phyloP scores from a whole-genome alignment of 2,888 invertebrate species.

The Pardosa pseudoannulata region DNA sequence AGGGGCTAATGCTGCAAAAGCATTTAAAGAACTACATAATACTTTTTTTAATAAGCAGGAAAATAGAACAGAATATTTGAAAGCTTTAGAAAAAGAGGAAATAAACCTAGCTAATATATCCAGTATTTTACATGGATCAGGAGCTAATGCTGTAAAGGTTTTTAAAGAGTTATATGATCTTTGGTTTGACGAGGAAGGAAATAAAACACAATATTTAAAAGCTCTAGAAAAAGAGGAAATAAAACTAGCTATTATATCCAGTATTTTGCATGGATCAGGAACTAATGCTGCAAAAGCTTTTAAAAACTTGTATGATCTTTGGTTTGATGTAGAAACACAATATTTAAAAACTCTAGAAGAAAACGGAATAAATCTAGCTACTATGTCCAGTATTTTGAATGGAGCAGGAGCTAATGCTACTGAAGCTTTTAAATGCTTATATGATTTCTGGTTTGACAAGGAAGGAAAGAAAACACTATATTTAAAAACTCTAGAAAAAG shows the following conservation, averaged over 20 bases:
- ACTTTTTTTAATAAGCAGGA: background rate
- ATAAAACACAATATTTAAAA: background rate
- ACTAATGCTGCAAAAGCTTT: conserved; percentile 28
- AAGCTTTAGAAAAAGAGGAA: background rate
- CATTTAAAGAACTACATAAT: too few species aligned
- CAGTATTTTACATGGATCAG: too few species aligned
- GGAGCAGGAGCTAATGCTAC: conserved; percentile 28
- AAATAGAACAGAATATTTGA: background rate
- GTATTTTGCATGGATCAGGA: conserved; percentile 26
- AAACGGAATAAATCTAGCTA: conserved; percentile 12
- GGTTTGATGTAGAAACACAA: conserved; percentile 24
- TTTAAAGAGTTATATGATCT: background rate
- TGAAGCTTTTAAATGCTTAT: conserved; percentile 27
- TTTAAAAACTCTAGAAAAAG: conserved; percentile 30
- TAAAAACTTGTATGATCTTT: conserved; percentile 30
- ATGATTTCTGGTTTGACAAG: conserved; percentile 33
- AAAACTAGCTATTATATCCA: conserved; percentile 8
- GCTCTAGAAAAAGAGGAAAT: background rate
- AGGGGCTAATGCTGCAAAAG: too few species aligned
- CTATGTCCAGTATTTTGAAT: conserved; percentile 25
- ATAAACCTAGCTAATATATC: background rate
- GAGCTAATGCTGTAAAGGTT: background rate
- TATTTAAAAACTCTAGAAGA: conserved; percentile 31
- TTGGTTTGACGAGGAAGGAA: background rate
- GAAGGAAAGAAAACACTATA: conserved; percentile 17